Percentiles rank a stretch among this genome's conserved stretches.
These are phyloP conservation scores for Salvelinus namaycush DNA, from an alignment of 2,113 vertebrate species.

Conservation along the genomic window DNA sequence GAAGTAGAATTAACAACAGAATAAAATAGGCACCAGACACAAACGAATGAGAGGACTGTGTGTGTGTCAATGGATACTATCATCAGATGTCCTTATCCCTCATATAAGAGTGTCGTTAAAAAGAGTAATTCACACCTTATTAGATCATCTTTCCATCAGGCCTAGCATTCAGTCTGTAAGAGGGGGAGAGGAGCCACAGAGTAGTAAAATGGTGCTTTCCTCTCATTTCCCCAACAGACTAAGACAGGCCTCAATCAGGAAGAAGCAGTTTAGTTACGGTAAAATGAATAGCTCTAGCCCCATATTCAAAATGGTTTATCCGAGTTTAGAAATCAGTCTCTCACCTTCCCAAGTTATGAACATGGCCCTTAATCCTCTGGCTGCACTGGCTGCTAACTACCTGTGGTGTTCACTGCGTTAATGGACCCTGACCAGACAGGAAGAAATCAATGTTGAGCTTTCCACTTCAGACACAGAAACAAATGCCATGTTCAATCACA, in stretches of 20 bases:
- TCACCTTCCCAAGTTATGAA: background rate
- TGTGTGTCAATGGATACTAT: background rate
- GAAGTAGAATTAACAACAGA: background rate
- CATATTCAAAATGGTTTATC: background rate
- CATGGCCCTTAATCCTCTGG: background rate
- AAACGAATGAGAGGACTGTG: no score
- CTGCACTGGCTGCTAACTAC: background rate
- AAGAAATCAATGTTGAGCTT: conserved; percentile 16
- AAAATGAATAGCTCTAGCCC: background rate
- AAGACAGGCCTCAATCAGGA: background rate
- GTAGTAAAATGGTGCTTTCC: background rate
- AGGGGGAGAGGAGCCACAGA: background rate
- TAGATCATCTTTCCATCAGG: background rate
- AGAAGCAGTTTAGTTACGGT: background rate
- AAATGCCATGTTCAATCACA: no score
- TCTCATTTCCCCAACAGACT: background rate
- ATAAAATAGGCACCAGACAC: background rate
- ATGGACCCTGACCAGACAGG: background rate
- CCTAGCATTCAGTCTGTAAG: background rate
- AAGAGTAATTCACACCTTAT: background rate
- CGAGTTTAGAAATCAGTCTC: background rate
- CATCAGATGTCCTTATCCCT: background rate
- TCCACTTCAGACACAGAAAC: background rate
- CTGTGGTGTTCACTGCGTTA: background rate
- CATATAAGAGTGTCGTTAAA: background rate